phyloP scores from a whole-genome alignment of 2,888 invertebrate species.

The Anorthoa munda region DNA sequence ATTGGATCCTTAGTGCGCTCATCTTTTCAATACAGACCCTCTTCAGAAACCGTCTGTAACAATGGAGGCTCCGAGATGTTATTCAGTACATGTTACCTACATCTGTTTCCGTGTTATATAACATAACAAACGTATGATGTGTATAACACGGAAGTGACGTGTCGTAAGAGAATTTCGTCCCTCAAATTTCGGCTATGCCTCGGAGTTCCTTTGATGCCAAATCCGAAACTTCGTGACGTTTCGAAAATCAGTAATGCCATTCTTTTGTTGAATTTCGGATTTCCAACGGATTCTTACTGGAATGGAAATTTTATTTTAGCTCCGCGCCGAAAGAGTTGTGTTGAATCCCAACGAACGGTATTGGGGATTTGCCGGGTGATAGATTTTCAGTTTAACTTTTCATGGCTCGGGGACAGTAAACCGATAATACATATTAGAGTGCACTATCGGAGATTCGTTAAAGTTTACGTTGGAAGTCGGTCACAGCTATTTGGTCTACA shows the following conservation, averaged over 20 bases:
- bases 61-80: conserved; percentile 57
- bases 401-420: conserved; percentile 51
- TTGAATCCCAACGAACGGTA: conserved; percentile 47
- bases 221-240: conserved; percentile 60
- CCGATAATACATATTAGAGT: conserved; percentile 63
- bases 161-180: conserved; percentile 59
- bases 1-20: conserved; percentile 57
- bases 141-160: conserved; percentile 55
- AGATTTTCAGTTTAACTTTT: conserved; percentile 64
- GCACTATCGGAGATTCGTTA: conserved; percentile 54
- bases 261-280: conserved; percentile 57
- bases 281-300: conserved; percentile 42
- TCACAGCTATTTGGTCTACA: conserved; percentile 46
- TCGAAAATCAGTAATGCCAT: conserved; percentile 52
- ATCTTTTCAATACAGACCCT: conserved; percentile 65
- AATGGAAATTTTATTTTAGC: conserved; percentile 62
- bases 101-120: conserved; percentile 62
- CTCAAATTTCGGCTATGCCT: conserved; percentile 54
- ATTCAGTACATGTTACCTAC: conserved; percentile 65
- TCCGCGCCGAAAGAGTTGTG: conserved; percentile 37
- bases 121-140: conserved; percentile 46
- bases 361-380: conserved; percentile 58
- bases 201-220: conserved; percentile 64
- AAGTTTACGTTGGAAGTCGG: conserved; percentile 40
- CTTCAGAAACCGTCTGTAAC: conserved; percentile 62